Conservation (phyloP, 2,113 vertebrate genomes). For the Psittacus erithacus region DNA sequence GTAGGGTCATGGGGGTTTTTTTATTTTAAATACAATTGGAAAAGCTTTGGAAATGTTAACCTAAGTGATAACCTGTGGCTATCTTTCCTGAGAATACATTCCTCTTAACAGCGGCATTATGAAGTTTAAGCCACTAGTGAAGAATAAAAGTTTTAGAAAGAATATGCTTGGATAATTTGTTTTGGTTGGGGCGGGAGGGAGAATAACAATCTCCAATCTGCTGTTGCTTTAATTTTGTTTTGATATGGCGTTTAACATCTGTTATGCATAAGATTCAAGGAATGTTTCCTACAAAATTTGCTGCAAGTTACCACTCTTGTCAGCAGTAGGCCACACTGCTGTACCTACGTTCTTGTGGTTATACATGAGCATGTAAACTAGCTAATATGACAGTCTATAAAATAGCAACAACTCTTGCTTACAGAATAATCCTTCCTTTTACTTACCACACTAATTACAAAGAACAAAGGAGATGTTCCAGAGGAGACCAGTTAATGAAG, state of each 20-base stretch:
- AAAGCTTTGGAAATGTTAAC: not conserved
- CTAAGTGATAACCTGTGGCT: not conserved
- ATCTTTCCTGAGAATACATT: not conserved
- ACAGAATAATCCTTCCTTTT: not conserved
- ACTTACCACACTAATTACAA: not conserved
- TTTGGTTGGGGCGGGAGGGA: not conserved
- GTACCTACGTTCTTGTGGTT: not conserved
- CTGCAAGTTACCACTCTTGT: not conserved
- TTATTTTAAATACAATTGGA: not conserved
- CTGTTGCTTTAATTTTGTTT: not conserved
- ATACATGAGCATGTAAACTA: not conserved
- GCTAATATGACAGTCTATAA: not conserved
- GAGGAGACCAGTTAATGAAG: not conserved
- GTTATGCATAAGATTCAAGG: not conserved
- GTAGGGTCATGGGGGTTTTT: accelerated
- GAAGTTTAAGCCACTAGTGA: not conserved
- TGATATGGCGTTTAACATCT: not conserved
- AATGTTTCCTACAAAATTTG: not conserved
- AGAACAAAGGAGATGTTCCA: not conserved
- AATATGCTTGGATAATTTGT: not conserved
- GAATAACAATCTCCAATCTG: not conserved
- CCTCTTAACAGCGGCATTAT: not conserved
- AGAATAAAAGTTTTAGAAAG: not conserved
- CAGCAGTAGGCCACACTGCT: not conserved
- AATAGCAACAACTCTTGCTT: not conserved